A percentile compares a stretch with the other conserved stretches of the same genome.
phyloP scores from a whole-genome alignment of 2,888 invertebrate species.

The Drosophila neonasuta region DNA sequence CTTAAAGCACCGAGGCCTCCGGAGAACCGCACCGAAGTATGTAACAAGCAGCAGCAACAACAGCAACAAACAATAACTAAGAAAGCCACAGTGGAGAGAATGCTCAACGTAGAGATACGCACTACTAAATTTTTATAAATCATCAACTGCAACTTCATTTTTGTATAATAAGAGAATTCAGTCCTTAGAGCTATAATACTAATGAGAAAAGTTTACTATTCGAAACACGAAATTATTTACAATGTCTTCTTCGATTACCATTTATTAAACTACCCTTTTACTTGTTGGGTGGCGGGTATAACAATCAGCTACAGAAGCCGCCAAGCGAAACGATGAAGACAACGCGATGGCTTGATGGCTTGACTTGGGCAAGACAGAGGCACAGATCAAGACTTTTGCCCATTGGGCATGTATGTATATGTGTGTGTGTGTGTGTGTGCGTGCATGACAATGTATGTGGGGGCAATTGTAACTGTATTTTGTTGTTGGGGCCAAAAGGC shows the following conservation, averaged over 20 bases:
- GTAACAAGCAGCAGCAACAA: conserved; percentile 24
- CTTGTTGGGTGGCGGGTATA: neutral
- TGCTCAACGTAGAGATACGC: neutral
- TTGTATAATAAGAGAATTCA: too few species aligned
- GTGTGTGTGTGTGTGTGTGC: conserved; percentile 2
- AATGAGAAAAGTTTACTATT: too few species aligned
- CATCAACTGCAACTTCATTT: too few species aligned
- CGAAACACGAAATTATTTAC: too few species aligned
- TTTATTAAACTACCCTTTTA: neutral
- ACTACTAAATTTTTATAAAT: too few species aligned
- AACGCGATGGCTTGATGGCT: conserved; percentile 7
- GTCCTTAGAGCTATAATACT: too few species aligned
- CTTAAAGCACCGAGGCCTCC: too few species aligned
- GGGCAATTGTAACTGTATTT: conserved; percentile 36
- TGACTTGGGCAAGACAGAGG: conserved; percentile 47
- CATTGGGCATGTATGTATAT: conserved; percentile 37
- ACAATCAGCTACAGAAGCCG: conserved; percentile 63
- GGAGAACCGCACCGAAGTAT: too few species aligned
- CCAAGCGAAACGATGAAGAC: conserved; percentile 67
- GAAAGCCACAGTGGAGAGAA: neutral
- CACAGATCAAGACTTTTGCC: conserved; percentile 59
- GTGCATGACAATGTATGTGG: neutral
- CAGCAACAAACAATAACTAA: conserved; percentile 11
- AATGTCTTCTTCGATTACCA: neutral
- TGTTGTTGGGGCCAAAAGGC: conserved; percentile 2